A percentile compares a stretch with the other conserved stretches of the same genome.
Evolutionary conservation across 2,888 invertebrate species (phyloP).

Genomic region (Hirtodrosophila confusa): DNA sequence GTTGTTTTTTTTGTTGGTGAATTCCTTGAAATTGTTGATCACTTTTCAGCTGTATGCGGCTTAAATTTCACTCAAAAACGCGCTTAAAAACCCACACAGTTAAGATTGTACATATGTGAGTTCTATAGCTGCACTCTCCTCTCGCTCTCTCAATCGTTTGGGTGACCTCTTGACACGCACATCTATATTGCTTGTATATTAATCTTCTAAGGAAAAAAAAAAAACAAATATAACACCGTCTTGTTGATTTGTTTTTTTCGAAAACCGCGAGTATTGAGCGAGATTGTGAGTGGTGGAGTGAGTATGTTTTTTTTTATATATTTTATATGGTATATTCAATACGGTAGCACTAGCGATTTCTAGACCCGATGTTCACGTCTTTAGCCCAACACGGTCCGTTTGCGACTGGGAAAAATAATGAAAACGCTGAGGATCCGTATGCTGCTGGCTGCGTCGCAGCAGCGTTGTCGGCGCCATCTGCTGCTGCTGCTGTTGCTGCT

Average conservation of each 20-base stretch:
- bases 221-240: constrained; percentile 16
- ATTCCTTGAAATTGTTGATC: constrained; percentile 31
- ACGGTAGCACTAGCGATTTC: constrained; percentile 39
- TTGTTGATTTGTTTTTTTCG: constrained; percentile 25
- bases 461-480: constrained; percentile 27
- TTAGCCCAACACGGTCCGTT: constrained; percentile 83
- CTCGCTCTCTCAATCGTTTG: constrained; percentile 38
- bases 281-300: constrained; percentile 30
- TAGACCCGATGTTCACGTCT: constrained; percentile 80
- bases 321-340: constrained; percentile 25
- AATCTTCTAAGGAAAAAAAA: constrained; percentile 58
- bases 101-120: constrained; percentile 43
- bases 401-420: constrained; percentile 81
- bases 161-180: constrained; percentile 69
- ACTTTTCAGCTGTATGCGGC: constrained; percentile 41
- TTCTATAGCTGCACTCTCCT: constrained; percentile 43
- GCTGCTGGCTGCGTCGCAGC: constrained; percentile 48
- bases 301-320: constrained; percentile 36
- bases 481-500: constrained; percentile 22
- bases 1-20: constrained; percentile 12
- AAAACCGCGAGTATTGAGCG: constrained; percentile 48
- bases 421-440: constrained; percentile 70
- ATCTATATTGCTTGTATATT: constrained; percentile 28
- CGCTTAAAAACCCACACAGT: constrained; percentile 28
- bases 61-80: constrained; percentile 56